Conservation (phyloP, 2,797 vertebrate genomes). For the Zalophus californianus region DNA sequence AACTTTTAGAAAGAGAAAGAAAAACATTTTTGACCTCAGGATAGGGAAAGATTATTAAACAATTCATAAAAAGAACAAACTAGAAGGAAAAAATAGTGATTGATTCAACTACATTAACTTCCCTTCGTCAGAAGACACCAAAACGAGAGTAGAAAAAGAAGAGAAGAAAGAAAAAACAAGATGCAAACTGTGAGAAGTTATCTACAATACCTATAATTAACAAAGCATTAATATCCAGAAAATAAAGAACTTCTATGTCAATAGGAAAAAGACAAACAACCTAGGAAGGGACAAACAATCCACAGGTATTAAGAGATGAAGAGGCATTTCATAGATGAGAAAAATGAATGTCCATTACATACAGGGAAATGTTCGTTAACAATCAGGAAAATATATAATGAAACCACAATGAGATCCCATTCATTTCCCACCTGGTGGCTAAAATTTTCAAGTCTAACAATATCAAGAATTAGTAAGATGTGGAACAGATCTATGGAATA, state of each 20-base stretch:
- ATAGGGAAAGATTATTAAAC: background rate
- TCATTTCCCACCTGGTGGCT: background rate
- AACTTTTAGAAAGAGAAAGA: background rate
- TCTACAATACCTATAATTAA: background rate
- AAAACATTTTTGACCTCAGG: background rate
- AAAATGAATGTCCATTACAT: background rate
- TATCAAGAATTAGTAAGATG: background rate
- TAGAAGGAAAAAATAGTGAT: background rate
- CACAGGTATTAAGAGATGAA: background rate
- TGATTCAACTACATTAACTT: background rate
- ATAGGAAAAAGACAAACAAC: background rate
- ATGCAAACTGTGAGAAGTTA: background rate
- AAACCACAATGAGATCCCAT: background rate
- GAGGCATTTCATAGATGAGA: background rate
- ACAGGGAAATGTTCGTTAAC: background rate
- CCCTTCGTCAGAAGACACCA: background rate
- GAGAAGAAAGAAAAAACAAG: background rate
- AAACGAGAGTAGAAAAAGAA: background rate
- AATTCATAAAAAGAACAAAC: conserved; percentile 39
- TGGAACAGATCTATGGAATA: background rate
- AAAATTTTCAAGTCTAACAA: background rate
- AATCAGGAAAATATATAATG: background rate
- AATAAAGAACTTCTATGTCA: background rate
- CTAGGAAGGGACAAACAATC: background rate
- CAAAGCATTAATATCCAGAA: background rate